Conservation (phyloP, 2,888 invertebrate genomes). For the Aleiodes testaceus region DNA sequence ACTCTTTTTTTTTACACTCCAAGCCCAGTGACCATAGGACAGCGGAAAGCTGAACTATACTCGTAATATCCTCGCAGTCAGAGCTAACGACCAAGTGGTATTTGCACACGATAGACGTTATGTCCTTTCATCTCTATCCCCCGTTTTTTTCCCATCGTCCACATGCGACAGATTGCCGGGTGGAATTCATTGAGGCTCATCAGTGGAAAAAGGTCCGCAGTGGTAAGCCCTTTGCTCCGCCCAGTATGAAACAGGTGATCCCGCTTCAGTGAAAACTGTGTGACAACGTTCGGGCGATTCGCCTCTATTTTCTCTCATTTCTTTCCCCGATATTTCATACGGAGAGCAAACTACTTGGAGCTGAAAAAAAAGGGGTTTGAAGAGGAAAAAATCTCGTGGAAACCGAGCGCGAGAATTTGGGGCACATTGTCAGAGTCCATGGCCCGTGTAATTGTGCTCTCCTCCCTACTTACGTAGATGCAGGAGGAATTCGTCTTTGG, state of each 20-base stretch:
- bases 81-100: conserved; percentile 41
- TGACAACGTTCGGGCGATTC: no score
- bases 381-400: conserved; percentile 18
- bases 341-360: neutral
- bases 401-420: conserved; percentile 39
- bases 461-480: neutral
- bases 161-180: conserved; percentile 17
- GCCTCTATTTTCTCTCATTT: neutral
- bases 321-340: neutral
- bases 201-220: neutral
- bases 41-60: conserved; percentile 3
- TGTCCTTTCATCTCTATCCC: neutral
- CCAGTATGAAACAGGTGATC: conserved; percentile 15
- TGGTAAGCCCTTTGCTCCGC: no score
- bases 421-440: conserved; percentile 45
- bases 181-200: conserved; percentile 25
- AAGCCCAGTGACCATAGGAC: neutral
- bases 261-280: neutral
- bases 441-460: conserved; percentile 43
- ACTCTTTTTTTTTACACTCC: neutral
- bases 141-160: neutral
- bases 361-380: neutral
- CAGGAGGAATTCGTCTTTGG: conserved; percentile 1
- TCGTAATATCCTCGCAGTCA: conserved; percentile 6
- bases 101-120: conserved; percentile 42